phyloP scores from a whole-genome alignment of 2,113 vertebrate species.

The Grantiella picta region DNA sequence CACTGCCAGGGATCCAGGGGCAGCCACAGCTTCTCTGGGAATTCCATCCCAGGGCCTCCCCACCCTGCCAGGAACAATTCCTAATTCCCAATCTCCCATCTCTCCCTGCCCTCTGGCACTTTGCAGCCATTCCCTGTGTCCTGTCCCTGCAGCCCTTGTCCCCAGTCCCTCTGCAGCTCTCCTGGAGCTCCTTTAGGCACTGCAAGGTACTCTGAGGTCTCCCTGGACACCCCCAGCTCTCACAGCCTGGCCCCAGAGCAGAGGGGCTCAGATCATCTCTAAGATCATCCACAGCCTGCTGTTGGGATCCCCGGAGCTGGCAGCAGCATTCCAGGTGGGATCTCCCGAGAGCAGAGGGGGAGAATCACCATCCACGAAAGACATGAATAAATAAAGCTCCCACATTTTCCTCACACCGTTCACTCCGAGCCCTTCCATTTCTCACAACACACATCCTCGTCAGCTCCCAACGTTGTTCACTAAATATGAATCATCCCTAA shows the following conservation, averaged over 20 bases:
- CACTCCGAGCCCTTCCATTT: background rate
- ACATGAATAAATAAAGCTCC: background rate
- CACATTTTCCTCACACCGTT: background rate
- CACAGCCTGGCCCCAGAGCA: background rate
- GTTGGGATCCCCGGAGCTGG: background rate
- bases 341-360: background rate
- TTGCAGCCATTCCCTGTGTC: fast-evolving
- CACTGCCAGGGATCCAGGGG: background rate
- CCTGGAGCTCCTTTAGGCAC: background rate
- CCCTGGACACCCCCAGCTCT: background rate
- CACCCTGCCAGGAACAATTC: background rate
- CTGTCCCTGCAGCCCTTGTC: fast-evolving
- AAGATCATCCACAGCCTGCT: background rate
- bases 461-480: background rate
- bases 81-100: fast-evolving
- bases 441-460: background rate
- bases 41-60: fast-evolving
- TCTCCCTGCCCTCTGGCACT: fast-evolving
- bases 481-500: background rate
- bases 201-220: background rate
- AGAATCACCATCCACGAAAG: background rate
- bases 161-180: background rate
- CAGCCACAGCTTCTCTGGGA: background rate
- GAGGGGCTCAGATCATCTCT: background rate
- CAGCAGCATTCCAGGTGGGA: background rate